Evolutionary conservation across 1,140 invertebrate species (phyloP).

Genomic region (Littorina saxatilis): DNA sequence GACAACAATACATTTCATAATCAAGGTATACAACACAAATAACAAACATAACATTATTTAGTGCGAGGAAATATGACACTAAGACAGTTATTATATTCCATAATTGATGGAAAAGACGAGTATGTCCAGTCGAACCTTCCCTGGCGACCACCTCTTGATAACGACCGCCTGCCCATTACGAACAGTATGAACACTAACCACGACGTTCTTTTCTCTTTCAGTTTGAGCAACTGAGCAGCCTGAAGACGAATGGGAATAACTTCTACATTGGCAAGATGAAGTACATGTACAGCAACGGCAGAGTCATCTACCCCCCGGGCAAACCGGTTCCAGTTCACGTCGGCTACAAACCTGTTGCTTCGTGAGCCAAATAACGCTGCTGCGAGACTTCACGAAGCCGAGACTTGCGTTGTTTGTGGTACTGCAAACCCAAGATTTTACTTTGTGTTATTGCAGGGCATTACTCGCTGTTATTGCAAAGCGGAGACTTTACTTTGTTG

Average conservation of each 20-base stretch:
- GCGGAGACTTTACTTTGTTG: background rate
- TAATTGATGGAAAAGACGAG: too few relatives aligned
- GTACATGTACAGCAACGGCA: constrained; percentile 39
- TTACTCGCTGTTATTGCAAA: background rate
- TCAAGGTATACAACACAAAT: too few relatives aligned
- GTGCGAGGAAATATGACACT: too few relatives aligned
- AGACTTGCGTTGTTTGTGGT: background rate
- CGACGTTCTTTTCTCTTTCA: too few relatives aligned
- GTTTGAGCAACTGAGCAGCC: constrained; percentile 22
- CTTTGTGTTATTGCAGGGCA: background rate
- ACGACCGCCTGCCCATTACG: too few relatives aligned
- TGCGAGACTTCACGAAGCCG: background rate
- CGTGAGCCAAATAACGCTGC: background rate
- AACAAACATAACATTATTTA: too few relatives aligned
- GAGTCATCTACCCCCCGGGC: constrained; percentile 35
- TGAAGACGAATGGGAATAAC: constrained; percentile 20
- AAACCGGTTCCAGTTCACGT: background rate
- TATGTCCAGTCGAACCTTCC: too few relatives aligned
- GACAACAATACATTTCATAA: too few relatives aligned
- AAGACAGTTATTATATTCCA: too few relatives aligned
- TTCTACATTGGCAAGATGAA: constrained; percentile 38
- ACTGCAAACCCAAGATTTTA: background rate
- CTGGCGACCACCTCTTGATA: too few relatives aligned
- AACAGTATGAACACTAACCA: too few relatives aligned
- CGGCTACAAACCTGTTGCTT: constrained; percentile 5